These are phyloP conservation scores for Tetranychus truncatus DNA, from an alignment of 2,888 invertebrate species.

Conservation along the genomic window DNA sequence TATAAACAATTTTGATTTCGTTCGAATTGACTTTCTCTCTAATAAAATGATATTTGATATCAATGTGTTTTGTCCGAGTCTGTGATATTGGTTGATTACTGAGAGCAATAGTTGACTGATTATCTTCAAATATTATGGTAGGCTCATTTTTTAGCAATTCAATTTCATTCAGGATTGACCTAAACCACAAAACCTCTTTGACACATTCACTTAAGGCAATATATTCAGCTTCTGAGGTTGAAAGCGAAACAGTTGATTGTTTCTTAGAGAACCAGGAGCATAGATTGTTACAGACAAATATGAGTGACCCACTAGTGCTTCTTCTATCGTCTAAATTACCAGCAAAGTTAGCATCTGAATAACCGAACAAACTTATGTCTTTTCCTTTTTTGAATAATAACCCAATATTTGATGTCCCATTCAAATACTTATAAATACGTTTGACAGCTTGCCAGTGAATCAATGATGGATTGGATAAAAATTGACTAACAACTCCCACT, in stretches of 20 bases:
- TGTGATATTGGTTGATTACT: conserved; percentile 25
- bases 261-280: conserved; percentile 20
- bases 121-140: conserved; percentile 21
- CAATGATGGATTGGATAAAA: background rate
- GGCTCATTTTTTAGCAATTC: background rate
- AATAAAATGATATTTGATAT: conserved; percentile 16
- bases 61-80: conserved; percentile 26
- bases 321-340: conserved; percentile 20
- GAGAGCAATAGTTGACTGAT: conserved; percentile 25
- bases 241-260: conserved; percentile 19
- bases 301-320: conserved; percentile 15
- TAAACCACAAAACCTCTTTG: conserved; percentile 16
- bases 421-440: conserved; percentile 15
- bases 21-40: no score
- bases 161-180: conserved; percentile 14
- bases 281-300: conserved; percentile 16
- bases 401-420: conserved; percentile 3
- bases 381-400: conserved; percentile 1
- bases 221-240: conserved; percentile 22
- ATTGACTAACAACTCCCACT: conserved; percentile 10
- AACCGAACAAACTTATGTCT: conserved; percentile 12
- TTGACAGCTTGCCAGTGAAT: conserved; percentile 12
- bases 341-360: conserved; percentile 25
- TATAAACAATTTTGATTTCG: no score
- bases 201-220: conserved; percentile 12